Evolutionary conservation across 2,888 invertebrate species (phyloP).

Genomic region (Sinhomidia bicolor): DNA sequence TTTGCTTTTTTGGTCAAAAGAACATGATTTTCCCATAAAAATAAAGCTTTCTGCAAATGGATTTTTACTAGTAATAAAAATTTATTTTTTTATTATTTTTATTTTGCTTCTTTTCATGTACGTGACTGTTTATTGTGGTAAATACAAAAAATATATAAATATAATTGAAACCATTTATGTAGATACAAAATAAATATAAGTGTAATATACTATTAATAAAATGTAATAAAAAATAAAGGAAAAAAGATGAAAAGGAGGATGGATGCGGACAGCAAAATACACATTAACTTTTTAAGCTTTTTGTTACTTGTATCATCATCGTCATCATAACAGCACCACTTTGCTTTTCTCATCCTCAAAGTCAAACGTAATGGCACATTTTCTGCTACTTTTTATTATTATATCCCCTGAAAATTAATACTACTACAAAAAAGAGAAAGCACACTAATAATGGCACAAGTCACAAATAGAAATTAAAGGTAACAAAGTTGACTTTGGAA

Average conservation of each 20-base stretch:
- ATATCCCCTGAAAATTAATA: background rate
- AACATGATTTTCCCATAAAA: conserved; percentile 46
- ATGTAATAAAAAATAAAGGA: no score
- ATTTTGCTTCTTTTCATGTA: background rate
- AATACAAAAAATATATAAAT: background rate
- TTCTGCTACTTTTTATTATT: no score
- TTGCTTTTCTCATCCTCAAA: background rate
- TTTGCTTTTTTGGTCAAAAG: background rate
- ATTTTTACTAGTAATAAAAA: background rate
- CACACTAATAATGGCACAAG: background rate
- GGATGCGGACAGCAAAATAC: no score
- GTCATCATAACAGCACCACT: background rate
- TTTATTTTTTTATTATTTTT: background rate
- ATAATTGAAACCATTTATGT: background rate
- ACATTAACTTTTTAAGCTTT: no score
- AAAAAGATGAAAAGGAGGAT: no score
- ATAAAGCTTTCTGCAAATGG: background rate
- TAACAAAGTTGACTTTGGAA: background rate
- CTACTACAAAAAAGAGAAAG: background rate
- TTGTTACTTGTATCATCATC: background rate
- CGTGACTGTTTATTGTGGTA: background rate
- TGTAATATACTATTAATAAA: background rate
- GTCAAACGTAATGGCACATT: no score
- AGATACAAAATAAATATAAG: background rate
- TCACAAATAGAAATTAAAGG: conserved; percentile 5